A percentile compares a stretch with the other conserved stretches of the same genome.
phyloP scores from a whole-genome alignment of 1,140 invertebrate genomes.

The Nomia melanderi region DNA sequence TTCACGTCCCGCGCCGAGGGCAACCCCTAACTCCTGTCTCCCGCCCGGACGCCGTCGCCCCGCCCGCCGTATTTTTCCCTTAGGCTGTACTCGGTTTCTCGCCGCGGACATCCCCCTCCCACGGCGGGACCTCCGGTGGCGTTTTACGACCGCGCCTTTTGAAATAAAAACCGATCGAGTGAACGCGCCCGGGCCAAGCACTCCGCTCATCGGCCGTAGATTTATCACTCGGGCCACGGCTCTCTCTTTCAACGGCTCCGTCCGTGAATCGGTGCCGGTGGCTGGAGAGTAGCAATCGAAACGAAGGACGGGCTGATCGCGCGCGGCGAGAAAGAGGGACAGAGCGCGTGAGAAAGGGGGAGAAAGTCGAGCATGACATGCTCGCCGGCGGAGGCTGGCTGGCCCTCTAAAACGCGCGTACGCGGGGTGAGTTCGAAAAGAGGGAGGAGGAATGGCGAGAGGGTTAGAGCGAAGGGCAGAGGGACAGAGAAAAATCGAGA shows the following conservation, averaged over 20 bases:
- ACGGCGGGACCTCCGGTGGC: too few relatives aligned
- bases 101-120: conserved; percentile 11
- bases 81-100: background rate
- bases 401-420: background rate
- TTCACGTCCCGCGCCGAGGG: conserved; percentile 43
- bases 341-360: background rate
- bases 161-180: conserved; percentile 59
- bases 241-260: conserved; percentile 38
- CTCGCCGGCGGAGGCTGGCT: background rate
- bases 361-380: conserved; percentile 20
- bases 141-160: too few relatives aligned
- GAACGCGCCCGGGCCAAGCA: conserved; percentile 37
- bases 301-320: background rate
- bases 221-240: conserved; percentile 51
- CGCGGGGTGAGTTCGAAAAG: too few relatives aligned
- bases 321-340: background rate
- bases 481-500: too few relatives aligned
- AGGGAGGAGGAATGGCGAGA: too few relatives aligned
- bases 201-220: conserved; percentile 57
- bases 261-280: conserved; percentile 50
- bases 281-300: conserved; percentile 28
- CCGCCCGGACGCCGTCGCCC: background rate
- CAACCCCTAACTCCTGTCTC: conserved; percentile 35
- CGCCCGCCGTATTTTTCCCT: conserved; percentile 24
- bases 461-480: too few relatives aligned